Percentiles rank a stretch among this genome's conserved stretches.
phyloP scores from a whole-genome alignment of 2,888 invertebrate genomes.

The Acholoe squamosa region DNA sequence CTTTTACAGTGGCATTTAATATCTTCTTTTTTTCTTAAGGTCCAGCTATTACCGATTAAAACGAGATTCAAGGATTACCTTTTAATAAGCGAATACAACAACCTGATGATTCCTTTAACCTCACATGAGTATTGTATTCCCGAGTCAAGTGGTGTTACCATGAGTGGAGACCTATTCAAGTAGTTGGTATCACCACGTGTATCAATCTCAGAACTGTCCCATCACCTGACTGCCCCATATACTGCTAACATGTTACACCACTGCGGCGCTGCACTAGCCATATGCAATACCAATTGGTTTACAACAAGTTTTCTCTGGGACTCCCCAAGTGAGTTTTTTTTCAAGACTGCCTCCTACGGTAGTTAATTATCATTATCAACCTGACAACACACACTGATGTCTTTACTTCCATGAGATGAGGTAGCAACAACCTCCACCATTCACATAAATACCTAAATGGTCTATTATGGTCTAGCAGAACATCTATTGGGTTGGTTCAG shows the following conservation, averaged over 20 bases:
- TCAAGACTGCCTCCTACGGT: not conserved
- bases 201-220: conserved; percentile 1
- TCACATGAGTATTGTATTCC: conserved; percentile 4
- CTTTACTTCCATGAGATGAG: too few species aligned
- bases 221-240: not conserved
- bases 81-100: not conserved
- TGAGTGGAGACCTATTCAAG: conserved; percentile 14
- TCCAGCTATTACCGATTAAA: too few species aligned
- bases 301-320: not conserved
- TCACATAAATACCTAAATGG: too few species aligned
- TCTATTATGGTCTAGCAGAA: too few species aligned
- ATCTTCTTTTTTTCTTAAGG: too few species aligned
- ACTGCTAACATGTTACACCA: conserved; percentile 4
- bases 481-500: too few species aligned
- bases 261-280: not conserved
- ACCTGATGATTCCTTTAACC: not conserved
- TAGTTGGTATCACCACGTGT: conserved; percentile 24
- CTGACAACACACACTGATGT: too few species aligned
- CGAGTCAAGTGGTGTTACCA: conserved; percentile 34
- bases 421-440: too few species aligned
- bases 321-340: not conserved
- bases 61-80: not conserved
- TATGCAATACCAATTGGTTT: not conserved
- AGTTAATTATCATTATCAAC: too few species aligned
- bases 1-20: too few species aligned